These are phyloP conservation scores for Xiphophorus couchianus DNA, from an alignment of 2,113 vertebrate species.

Conservation along the genomic window DNA sequence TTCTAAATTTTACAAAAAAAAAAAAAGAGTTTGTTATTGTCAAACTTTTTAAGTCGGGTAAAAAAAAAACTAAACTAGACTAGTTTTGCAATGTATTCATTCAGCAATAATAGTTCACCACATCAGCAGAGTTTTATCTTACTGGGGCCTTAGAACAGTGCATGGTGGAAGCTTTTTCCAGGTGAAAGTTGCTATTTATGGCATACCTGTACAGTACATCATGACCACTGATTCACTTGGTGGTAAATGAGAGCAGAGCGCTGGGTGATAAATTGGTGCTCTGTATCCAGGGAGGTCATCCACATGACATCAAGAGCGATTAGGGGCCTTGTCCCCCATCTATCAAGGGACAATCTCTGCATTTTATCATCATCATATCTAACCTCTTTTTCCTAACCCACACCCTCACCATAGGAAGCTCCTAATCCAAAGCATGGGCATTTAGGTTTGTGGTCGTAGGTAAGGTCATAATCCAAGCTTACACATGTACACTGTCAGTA, in stretches of 20 bases:
- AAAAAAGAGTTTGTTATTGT: background rate
- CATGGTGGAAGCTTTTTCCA: conserved; percentile 44
- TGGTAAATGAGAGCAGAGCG: conserved; percentile 52
- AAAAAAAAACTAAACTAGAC: no score
- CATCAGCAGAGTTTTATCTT: conserved; percentile 11
- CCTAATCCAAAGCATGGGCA: conserved; percentile 51
- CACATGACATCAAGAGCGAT: conserved; percentile 73
- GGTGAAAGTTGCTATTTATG: conserved; percentile 64
- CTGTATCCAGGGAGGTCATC: conserved; percentile 72
- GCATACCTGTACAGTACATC: conserved; percentile 55
- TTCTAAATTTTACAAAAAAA: background rate
- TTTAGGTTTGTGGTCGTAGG: conserved; percentile 56
- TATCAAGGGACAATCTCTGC: conserved; percentile 70
- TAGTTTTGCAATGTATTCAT: background rate
- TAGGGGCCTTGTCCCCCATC: conserved; percentile 72
- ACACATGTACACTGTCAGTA: conserved; percentile 21
- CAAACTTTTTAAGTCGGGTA: no score
- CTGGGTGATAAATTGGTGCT: conserved; percentile 70
- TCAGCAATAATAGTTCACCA: background rate
- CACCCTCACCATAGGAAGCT: conserved; percentile 36
- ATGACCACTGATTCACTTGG: conserved; percentile 51
- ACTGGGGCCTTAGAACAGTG: conserved; percentile 25
- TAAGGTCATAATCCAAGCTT: conserved; percentile 62
- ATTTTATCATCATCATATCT: conserved; percentile 75
- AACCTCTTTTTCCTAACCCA: conserved; percentile 18